Conservation (phyloP, 92 coral and sea anemone genomes). For the Micromussa lordhowensis region DNA sequence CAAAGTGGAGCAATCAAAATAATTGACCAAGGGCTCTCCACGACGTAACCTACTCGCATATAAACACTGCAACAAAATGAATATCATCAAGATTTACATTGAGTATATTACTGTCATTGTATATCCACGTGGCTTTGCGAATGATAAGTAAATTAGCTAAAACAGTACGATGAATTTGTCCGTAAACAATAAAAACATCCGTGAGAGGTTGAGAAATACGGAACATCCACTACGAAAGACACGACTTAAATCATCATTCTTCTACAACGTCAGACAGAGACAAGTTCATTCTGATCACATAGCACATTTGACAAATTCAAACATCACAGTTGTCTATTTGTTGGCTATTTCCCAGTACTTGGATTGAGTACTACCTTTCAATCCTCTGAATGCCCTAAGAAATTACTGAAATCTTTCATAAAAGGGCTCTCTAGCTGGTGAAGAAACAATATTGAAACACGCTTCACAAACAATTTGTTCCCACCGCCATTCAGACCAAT, state of each 20-base stretch:
- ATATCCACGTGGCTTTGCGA: no score
- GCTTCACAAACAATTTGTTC: conserved; percentile 2
- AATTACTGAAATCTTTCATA: not conserved
- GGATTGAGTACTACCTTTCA: conserved; percentile 2
- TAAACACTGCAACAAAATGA: no score
- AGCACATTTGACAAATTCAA: not conserved
- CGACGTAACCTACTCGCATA: no score
- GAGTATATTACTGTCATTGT: no score
- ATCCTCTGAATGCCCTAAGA: not conserved
- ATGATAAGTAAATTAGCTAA: not conserved
- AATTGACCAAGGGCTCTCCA: no score
- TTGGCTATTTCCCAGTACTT: not conserved
- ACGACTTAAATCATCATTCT: no score
- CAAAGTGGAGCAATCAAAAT: not conserved
- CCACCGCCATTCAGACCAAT: conserved; percentile 3
- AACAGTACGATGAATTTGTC: not conserved
- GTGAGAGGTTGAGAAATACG: not conserved
- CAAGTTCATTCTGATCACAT: no score
- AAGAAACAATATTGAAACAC: not conserved
- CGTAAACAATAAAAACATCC: not conserved
- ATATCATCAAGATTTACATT: no score
- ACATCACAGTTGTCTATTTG: not conserved
- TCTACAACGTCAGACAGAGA: no score
- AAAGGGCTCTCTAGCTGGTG: not conserved
- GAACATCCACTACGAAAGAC: not conserved